These are phyloP conservation scores for Pristionchus maxplancki DNA, from an alignment of 2,888 invertebrate species.

Conservation along the genomic window DNA sequence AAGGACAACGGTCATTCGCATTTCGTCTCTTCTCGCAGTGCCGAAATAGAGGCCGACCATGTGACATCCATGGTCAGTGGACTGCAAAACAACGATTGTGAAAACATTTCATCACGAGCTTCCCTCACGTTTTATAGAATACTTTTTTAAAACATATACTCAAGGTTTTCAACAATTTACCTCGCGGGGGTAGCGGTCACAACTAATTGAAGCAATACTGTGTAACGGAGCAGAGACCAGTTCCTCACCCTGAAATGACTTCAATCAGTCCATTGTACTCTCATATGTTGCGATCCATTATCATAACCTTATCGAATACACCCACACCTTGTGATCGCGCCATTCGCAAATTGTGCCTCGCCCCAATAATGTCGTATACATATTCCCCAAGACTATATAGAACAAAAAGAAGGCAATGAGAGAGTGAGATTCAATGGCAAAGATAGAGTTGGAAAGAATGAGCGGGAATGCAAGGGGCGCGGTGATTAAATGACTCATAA, in stretches of 20 bases:
- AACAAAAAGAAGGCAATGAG: no score
- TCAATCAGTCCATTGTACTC: neutral
- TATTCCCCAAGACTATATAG: no score
- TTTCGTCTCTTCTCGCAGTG: neutral
- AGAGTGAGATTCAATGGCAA: no score
- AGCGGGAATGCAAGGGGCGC: neutral
- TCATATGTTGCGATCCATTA: neutral
- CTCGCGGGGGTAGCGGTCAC: neutral
- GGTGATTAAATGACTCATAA: neutral
- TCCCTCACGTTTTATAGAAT: no score
- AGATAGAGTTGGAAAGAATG: neutral
- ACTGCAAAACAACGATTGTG: neutral
- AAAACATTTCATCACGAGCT: no score
- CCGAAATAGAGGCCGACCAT: constrained; percentile 24
- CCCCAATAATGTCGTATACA: neutral
- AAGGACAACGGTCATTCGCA: neutral
- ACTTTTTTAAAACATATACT: neutral
- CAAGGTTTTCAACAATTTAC: neutral
- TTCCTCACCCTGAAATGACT: constrained; percentile 1
- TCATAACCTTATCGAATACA: neutral
- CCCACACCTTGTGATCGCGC: neutral
- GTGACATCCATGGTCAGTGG: neutral
- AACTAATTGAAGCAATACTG: constrained; percentile 10
- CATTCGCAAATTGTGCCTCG: neutral
- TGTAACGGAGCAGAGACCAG: neutral